phyloP scores from a whole-genome alignment of 2,888 invertebrate species.

The Cataglyphis rosenhaueri region DNA sequence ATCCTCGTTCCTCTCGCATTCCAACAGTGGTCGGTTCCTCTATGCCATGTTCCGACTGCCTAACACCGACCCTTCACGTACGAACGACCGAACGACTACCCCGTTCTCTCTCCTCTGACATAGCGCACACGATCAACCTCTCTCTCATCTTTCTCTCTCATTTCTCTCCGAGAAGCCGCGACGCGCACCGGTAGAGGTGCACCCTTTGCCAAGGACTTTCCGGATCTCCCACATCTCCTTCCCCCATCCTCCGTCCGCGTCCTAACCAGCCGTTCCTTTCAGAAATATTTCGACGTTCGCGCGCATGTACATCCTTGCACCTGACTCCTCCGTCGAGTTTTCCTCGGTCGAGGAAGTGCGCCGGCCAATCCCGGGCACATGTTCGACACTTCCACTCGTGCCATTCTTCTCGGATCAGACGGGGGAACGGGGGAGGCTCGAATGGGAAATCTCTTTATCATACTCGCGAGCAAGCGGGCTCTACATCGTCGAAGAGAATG shows the following conservation, averaged over 20 bases:
- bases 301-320: slow-evolving; percentile 67
- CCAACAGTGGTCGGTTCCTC: slow-evolving; percentile 47
- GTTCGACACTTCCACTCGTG: slow-evolving; percentile 69
- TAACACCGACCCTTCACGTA: slow-evolving; percentile 77
- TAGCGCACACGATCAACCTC: slow-evolving; percentile 45
- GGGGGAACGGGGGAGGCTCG: slow-evolving; percentile 28
- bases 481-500: not conserved
- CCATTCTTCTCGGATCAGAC: slow-evolving; percentile 69
- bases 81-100: slow-evolving; percentile 75
- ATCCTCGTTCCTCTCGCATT: slow-evolving; percentile 43
- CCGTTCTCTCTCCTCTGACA: slow-evolving; percentile 60
- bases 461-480: slow-evolving; percentile 62
- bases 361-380: slow-evolving; percentile 71
- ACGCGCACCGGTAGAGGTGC: slow-evolving; percentile 43
- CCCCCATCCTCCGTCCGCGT: slow-evolving; percentile 30
- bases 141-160: slow-evolving; percentile 21
- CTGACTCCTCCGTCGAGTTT: slow-evolving; percentile 52
- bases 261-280: slow-evolving; percentile 62
- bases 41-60: slow-evolving; percentile 75
- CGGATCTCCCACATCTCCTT: slow-evolving; percentile 54
- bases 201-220: slow-evolving; percentile 66
- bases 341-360: slow-evolving; percentile 62
- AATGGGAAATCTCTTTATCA: slow-evolving; percentile 70
- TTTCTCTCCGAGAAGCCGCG: slow-evolving; percentile 26
- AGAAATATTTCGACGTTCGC: slow-evolving; percentile 72